Evolutionary conservation across 2,888 invertebrate genomes (phyloP).

Genomic region (Eulithis prunata): DNA sequence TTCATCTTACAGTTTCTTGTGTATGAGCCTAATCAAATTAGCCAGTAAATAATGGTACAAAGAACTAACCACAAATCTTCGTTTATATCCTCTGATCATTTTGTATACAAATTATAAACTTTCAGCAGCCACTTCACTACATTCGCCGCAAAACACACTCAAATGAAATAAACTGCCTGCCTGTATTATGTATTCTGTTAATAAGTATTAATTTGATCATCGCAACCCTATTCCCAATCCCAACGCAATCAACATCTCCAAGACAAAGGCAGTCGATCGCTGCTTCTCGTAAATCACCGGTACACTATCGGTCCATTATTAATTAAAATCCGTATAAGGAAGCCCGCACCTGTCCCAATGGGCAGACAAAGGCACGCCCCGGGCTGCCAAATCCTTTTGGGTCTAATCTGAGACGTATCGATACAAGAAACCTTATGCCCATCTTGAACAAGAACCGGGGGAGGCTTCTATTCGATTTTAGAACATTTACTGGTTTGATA

Average conservation of each 20-base stretch:
- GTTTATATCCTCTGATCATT: neutral
- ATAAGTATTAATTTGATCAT: slow-evolving; percentile 21
- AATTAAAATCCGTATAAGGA: slow-evolving; percentile 77
- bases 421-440: slow-evolving; percentile 63
- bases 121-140: neutral
- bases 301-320: slow-evolving; percentile 77
- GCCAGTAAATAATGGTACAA: too few species aligned
- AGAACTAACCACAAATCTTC: too few species aligned
- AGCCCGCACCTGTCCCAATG: slow-evolving; percentile 77
- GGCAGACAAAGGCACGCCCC: slow-evolving; percentile 65
- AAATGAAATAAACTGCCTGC: neutral
- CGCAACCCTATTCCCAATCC: slow-evolving; percentile 29
- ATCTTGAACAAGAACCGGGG: slow-evolving; percentile 16
- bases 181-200: neutral
- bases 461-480: slow-evolving; percentile 6
- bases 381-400: slow-evolving; percentile 71
- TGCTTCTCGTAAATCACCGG: slow-evolving; percentile 57
- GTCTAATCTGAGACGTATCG: slow-evolving; percentile 75
- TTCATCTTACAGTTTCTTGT: too few species aligned
- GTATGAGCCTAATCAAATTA: too few species aligned
- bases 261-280: slow-evolving; percentile 42
- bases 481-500: neutral
- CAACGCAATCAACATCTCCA: slow-evolving; percentile 36
- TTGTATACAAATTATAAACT: too few species aligned
- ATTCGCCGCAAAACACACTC: neutral